A percentile compares a stretch with the other conserved stretches of the same genome.
Conservation (phyloP, 37 sponge, comb jelly and placozoan species). For the Halichondria panicea region DNA sequence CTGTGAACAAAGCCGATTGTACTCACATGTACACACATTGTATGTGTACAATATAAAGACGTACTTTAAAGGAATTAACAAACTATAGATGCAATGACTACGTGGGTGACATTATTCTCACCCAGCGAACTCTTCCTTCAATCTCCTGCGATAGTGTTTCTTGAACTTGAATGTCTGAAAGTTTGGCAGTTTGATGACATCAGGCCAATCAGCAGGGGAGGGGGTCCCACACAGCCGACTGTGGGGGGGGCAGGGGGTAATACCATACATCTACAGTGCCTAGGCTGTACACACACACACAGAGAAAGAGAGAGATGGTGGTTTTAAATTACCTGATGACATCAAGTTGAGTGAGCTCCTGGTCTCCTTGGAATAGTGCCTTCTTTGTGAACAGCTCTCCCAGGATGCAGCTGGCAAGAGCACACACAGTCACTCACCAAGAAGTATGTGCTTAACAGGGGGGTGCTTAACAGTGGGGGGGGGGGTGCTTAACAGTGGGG, state of each 20-base stretch:
- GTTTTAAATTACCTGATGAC: conserved; percentile 65
- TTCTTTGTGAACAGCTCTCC: conserved; percentile 93
- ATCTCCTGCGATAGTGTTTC: conserved; percentile 78
- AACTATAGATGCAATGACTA: too few relatives aligned
- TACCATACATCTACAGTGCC: conserved; percentile 6
- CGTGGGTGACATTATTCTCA: too few relatives aligned
- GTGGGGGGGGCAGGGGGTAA: not conserved
- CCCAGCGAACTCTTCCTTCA: conserved; percentile 81
- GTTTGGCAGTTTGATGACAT: conserved; percentile 84
- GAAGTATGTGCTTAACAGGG: not conserved
- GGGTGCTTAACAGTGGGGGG: not conserved
- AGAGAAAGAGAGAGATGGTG: not conserved
- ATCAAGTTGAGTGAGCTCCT: conserved; percentile 83
- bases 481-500: not conserved
- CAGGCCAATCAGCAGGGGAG: conserved; percentile 92
- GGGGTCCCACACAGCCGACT: conserved; percentile 95
- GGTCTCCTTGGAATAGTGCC: conserved; percentile 79
- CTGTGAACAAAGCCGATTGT: not conserved
- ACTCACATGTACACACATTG: conserved; percentile 26
- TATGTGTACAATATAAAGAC: too few relatives aligned
- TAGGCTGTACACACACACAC: conserved; percentile 1
- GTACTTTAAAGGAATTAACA: too few relatives aligned
- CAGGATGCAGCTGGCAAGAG: conserved; percentile 70
- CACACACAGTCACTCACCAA: conserved; percentile 18
- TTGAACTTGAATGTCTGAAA: conserved; percentile 85